Percentiles rank a stretch among this genome's conserved stretches.
phyloP scores from a whole-genome alignment of 2,113 vertebrate species.

The Halcyon senegalensis region DNA sequence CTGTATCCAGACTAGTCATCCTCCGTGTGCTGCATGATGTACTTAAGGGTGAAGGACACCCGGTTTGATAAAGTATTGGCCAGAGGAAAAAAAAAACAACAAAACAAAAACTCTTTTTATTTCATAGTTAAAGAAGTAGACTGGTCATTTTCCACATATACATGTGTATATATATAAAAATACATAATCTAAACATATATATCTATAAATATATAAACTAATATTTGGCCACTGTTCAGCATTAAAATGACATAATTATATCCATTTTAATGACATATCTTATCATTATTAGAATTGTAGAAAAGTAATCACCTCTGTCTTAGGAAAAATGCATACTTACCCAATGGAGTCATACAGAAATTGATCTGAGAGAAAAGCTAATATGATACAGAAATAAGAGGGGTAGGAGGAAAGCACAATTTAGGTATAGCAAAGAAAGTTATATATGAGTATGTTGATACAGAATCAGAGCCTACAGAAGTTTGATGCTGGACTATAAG shows the following conservation, averaged over 20 bases:
- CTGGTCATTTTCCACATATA: background rate
- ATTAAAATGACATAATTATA: background rate
- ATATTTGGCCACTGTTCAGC: background rate
- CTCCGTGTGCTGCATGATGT: background rate
- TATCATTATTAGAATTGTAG: background rate
- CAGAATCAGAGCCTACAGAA: background rate
- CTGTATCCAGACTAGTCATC: background rate
- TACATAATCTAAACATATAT: background rate
- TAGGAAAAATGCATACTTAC: background rate
- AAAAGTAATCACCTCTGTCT: background rate
- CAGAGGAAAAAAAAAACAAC: background rate
- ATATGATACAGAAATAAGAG: background rate
- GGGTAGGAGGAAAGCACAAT: rapidly evolving
- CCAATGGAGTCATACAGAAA: background rate
- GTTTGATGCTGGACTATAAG: background rate
- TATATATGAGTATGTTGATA: background rate
- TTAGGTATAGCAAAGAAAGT: background rate
- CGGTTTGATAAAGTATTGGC: background rate
- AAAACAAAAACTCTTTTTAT: background rate
- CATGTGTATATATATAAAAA: background rate
- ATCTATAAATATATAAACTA: background rate
- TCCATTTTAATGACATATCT: background rate
- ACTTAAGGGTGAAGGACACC: background rate
- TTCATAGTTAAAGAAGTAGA: background rate
- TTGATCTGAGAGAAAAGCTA: background rate